These are phyloP conservation scores for Notarius quadriscutis DNA, from an alignment of 2,113 vertebrate species.

Conservation along the genomic window DNA sequence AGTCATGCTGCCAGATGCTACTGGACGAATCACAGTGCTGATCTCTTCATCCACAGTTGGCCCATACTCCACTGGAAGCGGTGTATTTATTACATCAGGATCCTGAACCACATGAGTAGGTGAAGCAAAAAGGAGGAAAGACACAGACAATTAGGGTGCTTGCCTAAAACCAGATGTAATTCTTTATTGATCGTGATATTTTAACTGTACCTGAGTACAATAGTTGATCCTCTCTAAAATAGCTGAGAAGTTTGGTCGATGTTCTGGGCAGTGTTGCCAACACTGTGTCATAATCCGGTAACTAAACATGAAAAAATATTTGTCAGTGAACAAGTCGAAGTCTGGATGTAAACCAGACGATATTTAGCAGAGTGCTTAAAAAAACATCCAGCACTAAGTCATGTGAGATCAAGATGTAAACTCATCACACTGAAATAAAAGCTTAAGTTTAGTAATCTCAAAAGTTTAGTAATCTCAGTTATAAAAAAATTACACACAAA, in stretches of 20 bases:
- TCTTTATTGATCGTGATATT: background rate
- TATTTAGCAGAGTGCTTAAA: background rate
- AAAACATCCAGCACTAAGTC: background rate
- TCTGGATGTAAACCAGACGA: background rate
- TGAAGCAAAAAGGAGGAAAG: background rate
- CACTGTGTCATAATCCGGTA: constrained; percentile 92
- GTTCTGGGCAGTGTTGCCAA: constrained; percentile 91
- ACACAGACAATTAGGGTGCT: background rate
- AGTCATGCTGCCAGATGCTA: constrained; percentile 71
- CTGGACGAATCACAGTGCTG: constrained; percentile 68
- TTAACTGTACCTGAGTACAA: constrained; percentile 81
- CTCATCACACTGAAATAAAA: too few relatives aligned
- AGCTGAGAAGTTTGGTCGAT: constrained; percentile 85
- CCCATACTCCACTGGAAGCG: constrained; percentile 80
- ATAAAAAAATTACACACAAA: background rate
- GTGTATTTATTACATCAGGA: constrained; percentile 87
- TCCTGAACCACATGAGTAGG: constrained; percentile 70
- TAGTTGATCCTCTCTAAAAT: constrained; percentile 88
- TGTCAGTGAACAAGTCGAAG: background rate
- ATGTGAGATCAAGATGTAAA: background rate
- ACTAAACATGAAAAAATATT: constrained; percentile 60
- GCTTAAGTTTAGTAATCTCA: too few relatives aligned
- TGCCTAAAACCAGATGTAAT: background rate
- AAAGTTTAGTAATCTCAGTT: background rate
- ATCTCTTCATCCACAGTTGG: constrained; percentile 80